Percentiles rank a stretch among this genome's conserved stretches.
These are phyloP conservation scores for Myopa testacea DNA, from an alignment of 2,888 invertebrate species.

Conservation along the genomic window DNA sequence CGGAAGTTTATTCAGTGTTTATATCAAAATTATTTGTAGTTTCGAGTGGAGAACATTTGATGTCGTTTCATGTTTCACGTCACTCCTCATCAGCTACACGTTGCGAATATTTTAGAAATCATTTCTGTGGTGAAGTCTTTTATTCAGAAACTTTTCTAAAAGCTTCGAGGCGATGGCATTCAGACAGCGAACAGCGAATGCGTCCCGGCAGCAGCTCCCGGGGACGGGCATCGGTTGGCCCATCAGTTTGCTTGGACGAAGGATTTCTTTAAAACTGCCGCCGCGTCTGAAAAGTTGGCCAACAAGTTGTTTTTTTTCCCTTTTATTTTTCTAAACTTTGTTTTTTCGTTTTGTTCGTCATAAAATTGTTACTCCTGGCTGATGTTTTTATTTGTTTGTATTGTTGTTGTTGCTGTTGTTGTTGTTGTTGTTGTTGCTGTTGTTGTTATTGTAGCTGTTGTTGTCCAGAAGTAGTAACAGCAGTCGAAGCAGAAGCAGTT, in stretches of 20 bases:
- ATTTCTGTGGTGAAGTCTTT: background rate
- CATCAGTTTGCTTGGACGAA: too few species aligned
- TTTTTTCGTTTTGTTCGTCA: background rate
- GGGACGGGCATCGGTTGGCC: too few species aligned
- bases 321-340: background rate
- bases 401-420: slow-evolving; percentile 18
- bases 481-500: background rate
- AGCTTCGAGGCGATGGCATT: background rate
- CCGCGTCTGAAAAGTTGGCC: background rate
- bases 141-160: background rate
- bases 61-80: background rate
- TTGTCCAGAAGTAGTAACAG: background rate
- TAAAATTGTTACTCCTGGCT: background rate
- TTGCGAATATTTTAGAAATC: background rate
- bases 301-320: background rate
- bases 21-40: too few species aligned
- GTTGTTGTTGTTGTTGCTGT: too few species aligned
- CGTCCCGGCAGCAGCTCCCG: background rate
- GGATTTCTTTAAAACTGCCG: background rate
- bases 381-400: background rate
- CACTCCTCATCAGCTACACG: background rate
- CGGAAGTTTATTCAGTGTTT: too few species aligned
- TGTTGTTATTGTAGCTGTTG: slow-evolving; percentile 1
- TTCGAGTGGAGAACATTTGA: too few species aligned
- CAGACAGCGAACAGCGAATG: background rate